Percentiles rank a stretch among this genome's conserved stretches.
Evolutionary conservation across 2,888 invertebrate species (phyloP).

Genomic region (Pseudoips prasinana): DNA sequence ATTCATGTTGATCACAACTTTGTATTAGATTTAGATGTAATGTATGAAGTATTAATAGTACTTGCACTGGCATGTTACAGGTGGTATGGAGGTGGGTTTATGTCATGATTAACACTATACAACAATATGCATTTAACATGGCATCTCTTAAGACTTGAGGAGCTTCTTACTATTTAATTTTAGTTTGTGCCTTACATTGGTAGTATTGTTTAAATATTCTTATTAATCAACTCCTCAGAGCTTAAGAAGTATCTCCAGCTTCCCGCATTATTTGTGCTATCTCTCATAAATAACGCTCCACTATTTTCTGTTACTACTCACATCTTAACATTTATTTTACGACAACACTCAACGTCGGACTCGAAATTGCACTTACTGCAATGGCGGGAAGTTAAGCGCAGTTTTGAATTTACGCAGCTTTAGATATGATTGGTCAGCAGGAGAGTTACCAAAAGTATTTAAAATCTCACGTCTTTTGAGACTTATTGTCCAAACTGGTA

Average conservation of each 20-base stretch:
- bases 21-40: constrained; percentile 18
- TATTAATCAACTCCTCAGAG: constrained; percentile 41
- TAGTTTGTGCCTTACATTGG: too few species aligned
- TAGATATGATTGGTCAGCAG: too few species aligned
- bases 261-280: constrained; percentile 39
- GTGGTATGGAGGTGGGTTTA: constrained; percentile 78
- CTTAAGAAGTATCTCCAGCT: constrained; percentile 36
- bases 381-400: too few species aligned
- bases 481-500: too few species aligned
- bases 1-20: constrained; percentile 6
- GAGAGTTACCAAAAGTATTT: too few species aligned
- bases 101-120: constrained; percentile 66
- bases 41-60: constrained; percentile 14
- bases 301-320: constrained; percentile 24
- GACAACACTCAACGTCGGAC: constrained; percentile 10
- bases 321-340: constrained; percentile 19
- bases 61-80: constrained; percentile 57
- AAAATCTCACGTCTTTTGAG: too few species aligned
- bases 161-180: constrained; percentile 31
- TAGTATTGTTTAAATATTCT: too few species aligned
- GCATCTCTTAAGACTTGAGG: constrained; percentile 50
- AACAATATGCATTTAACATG: constrained; percentile 52
- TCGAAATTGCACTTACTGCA: too few species aligned
- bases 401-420: too few species aligned
- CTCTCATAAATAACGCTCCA: constrained; percentile 24